Base-by-base conservation (phyloP, 2,888 invertebrate genomes). In the Drosophila meridionalis region DNA sequence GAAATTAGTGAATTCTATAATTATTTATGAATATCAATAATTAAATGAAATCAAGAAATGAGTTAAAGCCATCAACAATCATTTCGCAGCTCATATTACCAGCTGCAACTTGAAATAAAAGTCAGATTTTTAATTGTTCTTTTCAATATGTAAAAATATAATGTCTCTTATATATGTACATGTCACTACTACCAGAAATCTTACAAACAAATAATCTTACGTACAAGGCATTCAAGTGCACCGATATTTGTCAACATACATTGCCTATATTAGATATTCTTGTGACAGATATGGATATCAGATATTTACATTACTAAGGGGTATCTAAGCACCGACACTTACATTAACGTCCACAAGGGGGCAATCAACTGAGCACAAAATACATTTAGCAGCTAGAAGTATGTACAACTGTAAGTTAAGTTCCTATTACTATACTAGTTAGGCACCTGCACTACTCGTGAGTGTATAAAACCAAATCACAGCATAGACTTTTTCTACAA, bases 401-500 rank as follows among this genome's bases (percentile, higher is more conserved):
- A 71, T 66, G 47, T 75, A 50, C 40, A 60, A 75, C 14, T 56
- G 38, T 65, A 56, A 66, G 36, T 32, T 26, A 52, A 43, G 38
- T 20, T 59, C 9, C 9, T 70, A 63, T 58, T 30, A 34, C 50
- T 71, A 70, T 30, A 34, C 50, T 71, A 70, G 34, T 47, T 65
- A 55, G 40, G 47, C 67, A 67, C 47, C 47, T 42, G 47, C 55
- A 66, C 47, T 36, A 61, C 20, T 28, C 61, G 57, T 62, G 61
- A 48, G 59, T 40, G 62, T 69, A 63, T 77, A 72, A 67, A 73
- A 68, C 72, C 76, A 80, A 74, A 87, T 87, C 87, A 87, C 87
- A 87, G 87, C 82, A 84, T 73, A 65, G 71, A 82, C 50, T 80
- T 82, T 74, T 61, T 52, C 69, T 80, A 83, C 48, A 78, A 76